phyloP scores from a whole-genome alignment of 2,888 invertebrate genomes.

The Palloptera scutellata region DNA sequence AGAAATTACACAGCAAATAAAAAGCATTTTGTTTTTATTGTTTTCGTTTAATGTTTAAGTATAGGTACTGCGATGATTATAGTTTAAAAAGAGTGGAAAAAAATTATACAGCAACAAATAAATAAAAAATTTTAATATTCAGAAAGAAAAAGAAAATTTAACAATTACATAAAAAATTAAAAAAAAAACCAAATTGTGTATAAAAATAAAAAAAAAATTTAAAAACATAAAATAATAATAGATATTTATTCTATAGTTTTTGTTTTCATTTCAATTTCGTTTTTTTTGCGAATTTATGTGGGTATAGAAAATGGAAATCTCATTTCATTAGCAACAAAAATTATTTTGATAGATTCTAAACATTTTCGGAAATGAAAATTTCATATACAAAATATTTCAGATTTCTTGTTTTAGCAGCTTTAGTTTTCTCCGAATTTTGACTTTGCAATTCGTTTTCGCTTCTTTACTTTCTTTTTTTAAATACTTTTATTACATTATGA shows the following conservation, averaged over 20 bases:
- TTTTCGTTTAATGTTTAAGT: slow-evolving; percentile 16
- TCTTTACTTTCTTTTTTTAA: slow-evolving; percentile 3
- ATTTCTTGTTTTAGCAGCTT: too few relatives aligned
- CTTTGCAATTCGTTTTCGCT: too few relatives aligned
- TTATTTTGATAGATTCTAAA: too few relatives aligned
- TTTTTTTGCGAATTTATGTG: slow-evolving; percentile 17
- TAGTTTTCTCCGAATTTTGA: too few relatives aligned
- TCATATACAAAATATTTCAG: too few relatives aligned
- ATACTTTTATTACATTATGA: slow-evolving; percentile 11
- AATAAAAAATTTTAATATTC: slow-evolving; percentile 43
- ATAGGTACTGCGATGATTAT: background rate
- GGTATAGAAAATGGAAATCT: too few relatives aligned
- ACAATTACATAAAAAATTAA: slow-evolving; percentile 8
- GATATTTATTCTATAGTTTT: slow-evolving; percentile 15
- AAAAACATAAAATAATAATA: slow-evolving; percentile 38
- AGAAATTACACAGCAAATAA: slow-evolving; percentile 15
- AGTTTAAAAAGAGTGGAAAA: background rate
- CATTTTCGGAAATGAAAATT: too few relatives aligned
- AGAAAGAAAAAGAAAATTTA: slow-evolving; percentile 18
- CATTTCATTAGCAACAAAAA: too few relatives aligned
- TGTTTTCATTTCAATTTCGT: slow-evolving; percentile 3
- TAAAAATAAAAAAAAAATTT: slow-evolving; percentile 20
- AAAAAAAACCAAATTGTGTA: background rate
- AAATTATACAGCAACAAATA: slow-evolving; percentile 46
- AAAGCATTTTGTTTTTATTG: slow-evolving; percentile 8